Percentiles rank a stretch among this genome's conserved stretches.
Conservation (phyloP, 2,797 vertebrate species). For the Esox lucius region DNA sequence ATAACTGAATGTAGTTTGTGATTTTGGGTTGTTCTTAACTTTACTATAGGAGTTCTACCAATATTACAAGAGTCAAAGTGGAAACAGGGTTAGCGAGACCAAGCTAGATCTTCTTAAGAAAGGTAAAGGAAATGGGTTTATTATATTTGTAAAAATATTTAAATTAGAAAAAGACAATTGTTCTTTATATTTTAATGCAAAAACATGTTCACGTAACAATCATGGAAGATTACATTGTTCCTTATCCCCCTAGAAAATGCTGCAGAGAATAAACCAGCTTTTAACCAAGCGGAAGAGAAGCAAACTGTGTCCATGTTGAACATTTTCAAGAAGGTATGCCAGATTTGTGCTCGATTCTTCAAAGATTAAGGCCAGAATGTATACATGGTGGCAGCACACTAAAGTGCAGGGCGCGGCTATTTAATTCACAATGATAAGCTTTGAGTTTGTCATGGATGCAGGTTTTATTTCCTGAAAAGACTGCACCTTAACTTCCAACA, state of each 20-base stretch:
- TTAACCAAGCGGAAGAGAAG: not conserved
- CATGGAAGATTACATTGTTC: not conserved
- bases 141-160: conserved; percentile 4
- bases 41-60: conserved; percentile 11
- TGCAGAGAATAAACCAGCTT: not conserved
- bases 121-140: not conserved
- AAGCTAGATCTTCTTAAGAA: conserved; percentile 6
- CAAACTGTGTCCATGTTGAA: not conserved
- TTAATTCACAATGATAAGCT: too few species aligned
- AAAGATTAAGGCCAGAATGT: too few species aligned
- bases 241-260: not conserved
- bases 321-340: conserved; percentile 14
- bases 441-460: too few species aligned
- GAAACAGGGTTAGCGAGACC: not conserved
- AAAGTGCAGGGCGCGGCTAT: too few species aligned
- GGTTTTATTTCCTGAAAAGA: too few species aligned
- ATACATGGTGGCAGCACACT: too few species aligned
- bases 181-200: not conserved
- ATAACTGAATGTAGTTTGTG: not conserved
- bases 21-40: not conserved
- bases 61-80: conserved; percentile 1
- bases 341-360: too few species aligned
- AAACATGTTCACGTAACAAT: not conserved
- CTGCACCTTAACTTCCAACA: too few species aligned
- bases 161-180: not conserved